Percentiles rank a stretch among this genome's conserved stretches.
Conservation (phyloP, 2,113 vertebrate genomes). For the Melospiza melodia region DNA sequence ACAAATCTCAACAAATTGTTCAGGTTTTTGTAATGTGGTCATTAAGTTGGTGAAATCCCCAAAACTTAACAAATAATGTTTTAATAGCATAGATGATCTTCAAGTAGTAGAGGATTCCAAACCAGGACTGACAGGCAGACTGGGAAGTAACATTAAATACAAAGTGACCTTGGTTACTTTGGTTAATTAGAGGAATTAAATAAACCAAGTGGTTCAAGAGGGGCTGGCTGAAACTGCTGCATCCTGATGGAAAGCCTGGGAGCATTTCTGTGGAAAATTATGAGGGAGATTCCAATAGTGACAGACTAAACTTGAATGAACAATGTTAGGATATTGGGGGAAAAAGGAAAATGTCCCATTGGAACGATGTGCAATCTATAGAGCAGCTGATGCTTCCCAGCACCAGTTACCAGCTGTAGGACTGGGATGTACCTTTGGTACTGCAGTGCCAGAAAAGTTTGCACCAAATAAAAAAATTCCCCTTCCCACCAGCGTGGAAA, state of each 20-base stretch:
- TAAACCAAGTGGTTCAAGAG: not conserved
- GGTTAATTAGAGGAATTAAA: not conserved
- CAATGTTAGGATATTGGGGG: rapidly evolving
- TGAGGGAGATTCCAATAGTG: not conserved
- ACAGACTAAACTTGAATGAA: not conserved
- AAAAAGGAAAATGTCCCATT: not conserved
- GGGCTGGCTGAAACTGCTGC: not conserved
- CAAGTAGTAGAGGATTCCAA: not conserved
- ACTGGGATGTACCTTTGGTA: not conserved
- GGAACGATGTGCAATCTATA: not conserved
- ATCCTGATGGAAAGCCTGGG: not conserved
- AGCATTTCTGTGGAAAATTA: not conserved
- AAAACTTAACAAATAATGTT: not conserved
- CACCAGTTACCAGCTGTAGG: not conserved
- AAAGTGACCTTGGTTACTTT: not conserved
- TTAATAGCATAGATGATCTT: not conserved
- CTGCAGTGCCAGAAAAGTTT: not conserved
- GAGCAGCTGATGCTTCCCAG: not conserved
- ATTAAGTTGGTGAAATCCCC: not conserved
- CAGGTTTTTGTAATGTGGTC: not conserved
- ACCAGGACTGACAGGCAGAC: not conserved
- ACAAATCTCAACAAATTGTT: not conserved
- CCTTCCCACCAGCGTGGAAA: not conserved
- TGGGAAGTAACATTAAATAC: not conserved
- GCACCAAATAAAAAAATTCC: not conserved